Base-by-base conservation (phyloP, 2,113 vertebrate species). In the Platichthys stellatus region DNA sequence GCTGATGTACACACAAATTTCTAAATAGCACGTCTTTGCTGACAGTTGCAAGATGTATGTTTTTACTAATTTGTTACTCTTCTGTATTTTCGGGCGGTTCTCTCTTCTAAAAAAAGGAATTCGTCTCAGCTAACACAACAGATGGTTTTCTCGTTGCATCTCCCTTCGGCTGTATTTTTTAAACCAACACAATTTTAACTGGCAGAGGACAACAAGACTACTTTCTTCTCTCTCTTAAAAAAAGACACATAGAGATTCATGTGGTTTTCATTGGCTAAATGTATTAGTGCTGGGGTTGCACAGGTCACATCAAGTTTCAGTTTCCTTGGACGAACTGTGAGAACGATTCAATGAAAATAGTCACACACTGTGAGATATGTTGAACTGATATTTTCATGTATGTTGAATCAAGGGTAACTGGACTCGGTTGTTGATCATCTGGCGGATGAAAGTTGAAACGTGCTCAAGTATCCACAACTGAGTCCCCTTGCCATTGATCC, bases 61-160 rank as follows among this genome's bases (percentile, higher is more conserved):
- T 9, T 75, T 66, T 45, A 28, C 20, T 78, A 67, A 80, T 85
- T 67, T 43, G 78, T 82, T 68, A 67, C 28, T 56, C 10, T 18
- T 51, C 47, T 11, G 6, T 31, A 31, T 31, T 31, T 31, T 7
- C 1, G 31, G 5, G 31, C 9, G 35, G 3, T 74, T 75, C 72
- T 38, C 23, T 61, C 11, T 1, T 5, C n/a, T 31, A 31, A 35
- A 26, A 62, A 66, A 53, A 20, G n/a, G 23, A 74, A 62, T 3
- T 13, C 10, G 23, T 53, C 14, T 45, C 11, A 14, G 43, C 43
- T 59, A 7, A 62, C 18, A 26, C 1, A 4, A 65, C 28, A 73
- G n/a, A 43, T n/a, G 23, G 26, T 57, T 26, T 21, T 56, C 54
- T 26, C 43, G 31, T 45, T 45, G 3, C 43, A 45, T 14, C 14